Percentiles rank a stretch among this genome's conserved stretches.
Conservation (phyloP, 2,888 invertebrate species). For the Cynaeus angustus region DNA sequence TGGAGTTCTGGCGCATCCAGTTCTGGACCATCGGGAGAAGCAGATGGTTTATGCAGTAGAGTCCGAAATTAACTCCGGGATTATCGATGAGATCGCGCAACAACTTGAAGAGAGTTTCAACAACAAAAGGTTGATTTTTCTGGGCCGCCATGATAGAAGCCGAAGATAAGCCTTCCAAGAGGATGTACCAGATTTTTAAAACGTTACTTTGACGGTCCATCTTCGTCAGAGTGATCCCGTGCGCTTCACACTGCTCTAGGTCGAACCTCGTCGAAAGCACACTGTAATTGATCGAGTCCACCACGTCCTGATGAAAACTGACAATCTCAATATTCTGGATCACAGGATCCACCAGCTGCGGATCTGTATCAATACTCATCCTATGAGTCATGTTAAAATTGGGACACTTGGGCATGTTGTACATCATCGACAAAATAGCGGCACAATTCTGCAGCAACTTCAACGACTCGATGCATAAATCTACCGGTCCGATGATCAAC, state of each 20-base stretch:
- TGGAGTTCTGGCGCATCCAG: slow-evolving; percentile 84
- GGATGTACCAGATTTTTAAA: slow-evolving; percentile 91
- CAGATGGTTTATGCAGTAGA: slow-evolving; percentile 94
- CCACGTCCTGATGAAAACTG: slow-evolving; percentile 76
- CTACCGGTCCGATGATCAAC: slow-evolving; percentile 67
- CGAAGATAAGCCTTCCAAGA: slow-evolving; percentile 89
- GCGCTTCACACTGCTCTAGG: slow-evolving; percentile 69
- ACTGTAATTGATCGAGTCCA: slow-evolving; percentile 79
- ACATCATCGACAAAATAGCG: slow-evolving; percentile 92
- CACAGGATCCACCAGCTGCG: slow-evolving; percentile 88
- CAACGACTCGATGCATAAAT: slow-evolving; percentile 85
- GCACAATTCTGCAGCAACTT: slow-evolving; percentile 91
- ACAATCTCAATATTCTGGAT: slow-evolving; percentile 78
- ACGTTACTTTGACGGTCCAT: slow-evolving; percentile 89
- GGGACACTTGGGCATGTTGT: slow-evolving; percentile 95
- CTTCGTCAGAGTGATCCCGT: slow-evolving; percentile 76
- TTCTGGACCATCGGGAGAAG: slow-evolving; percentile 94
- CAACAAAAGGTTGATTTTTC: slow-evolving; percentile 85
- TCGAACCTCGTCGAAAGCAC: slow-evolving; percentile 74
- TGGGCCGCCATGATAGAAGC: slow-evolving; percentile 87
- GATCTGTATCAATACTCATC: slow-evolving; percentile 84
- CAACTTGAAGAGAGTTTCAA: slow-evolving; percentile 91
- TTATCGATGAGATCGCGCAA: slow-evolving; percentile 84
- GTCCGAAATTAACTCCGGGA: slow-evolving; percentile 91
- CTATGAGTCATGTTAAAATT: slow-evolving; percentile 92